phyloP scores from a whole-genome alignment of 1,140 invertebrate genomes.

The Xylocopa sonorina region DNA sequence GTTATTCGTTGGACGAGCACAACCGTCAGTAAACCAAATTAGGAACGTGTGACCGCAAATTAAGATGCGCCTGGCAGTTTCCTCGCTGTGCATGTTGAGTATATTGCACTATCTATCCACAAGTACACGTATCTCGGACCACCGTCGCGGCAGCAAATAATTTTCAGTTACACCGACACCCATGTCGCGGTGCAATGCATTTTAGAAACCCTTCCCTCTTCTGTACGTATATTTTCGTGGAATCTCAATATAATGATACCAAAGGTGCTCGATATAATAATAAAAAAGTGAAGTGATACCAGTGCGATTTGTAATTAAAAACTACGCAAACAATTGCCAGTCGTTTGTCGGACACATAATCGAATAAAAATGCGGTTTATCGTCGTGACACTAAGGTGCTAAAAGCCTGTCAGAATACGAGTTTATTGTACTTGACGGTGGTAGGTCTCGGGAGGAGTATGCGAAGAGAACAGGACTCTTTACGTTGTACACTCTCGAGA shows the following conservation, averaged over 20 bases:
- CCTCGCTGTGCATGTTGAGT: not conserved
- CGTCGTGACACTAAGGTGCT: not conserved
- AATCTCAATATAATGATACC: not conserved
- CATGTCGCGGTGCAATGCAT: not conserved
- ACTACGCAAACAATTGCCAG: not conserved
- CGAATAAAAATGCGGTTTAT: conserved; percentile 5
- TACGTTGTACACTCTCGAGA: conserved; percentile 15
- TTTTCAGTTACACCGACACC: not conserved
- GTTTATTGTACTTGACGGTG: conserved; percentile 18
- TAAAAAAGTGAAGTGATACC: not conserved
- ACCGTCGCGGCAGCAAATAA: conserved; percentile 37
- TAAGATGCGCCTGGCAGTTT: conserved; percentile 54
- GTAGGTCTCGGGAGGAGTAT: conserved; percentile 6
- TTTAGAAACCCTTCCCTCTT: not conserved
- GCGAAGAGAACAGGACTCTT: conserved; percentile 32
- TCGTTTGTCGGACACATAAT: not conserved
- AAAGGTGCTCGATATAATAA: not conserved
- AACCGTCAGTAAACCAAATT: conserved; percentile 61
- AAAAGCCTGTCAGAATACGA: conserved; percentile 1
- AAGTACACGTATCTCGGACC: conserved; percentile 21
- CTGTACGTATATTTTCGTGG: not conserved
- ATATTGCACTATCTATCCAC: not conserved
- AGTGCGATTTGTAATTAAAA: not conserved
- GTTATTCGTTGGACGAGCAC: conserved; percentile 51
- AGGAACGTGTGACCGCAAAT: conserved; percentile 67